A percentile compares a stretch with the other conserved stretches of the same genome.
These are phyloP conservation scores for Apis florea DNA, from an alignment of 1,140 invertebrate genomes.

Conservation along the genomic window DNA sequence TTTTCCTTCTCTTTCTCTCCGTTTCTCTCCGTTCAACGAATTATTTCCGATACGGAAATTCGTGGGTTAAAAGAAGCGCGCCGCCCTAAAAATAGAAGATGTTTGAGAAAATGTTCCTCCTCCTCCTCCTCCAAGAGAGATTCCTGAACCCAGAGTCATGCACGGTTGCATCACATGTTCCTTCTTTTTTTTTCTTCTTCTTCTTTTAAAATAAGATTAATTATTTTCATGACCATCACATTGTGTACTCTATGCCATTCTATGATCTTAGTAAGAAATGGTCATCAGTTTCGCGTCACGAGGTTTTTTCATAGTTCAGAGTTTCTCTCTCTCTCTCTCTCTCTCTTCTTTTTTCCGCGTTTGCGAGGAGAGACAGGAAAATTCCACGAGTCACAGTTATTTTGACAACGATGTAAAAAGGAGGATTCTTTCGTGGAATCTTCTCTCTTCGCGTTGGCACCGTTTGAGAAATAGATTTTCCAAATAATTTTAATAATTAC, in stretches of 20 bases:
- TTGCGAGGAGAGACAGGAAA: background rate
- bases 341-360: background rate
- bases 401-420: background rate
- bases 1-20: background rate
- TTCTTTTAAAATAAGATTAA: background rate
- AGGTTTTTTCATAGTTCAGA: background rate
- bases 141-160: constrained; percentile 18
- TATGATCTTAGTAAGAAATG: background rate
- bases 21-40: background rate
- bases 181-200: background rate
- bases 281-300: background rate
- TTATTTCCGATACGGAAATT: background rate
- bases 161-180: constrained; percentile 4
- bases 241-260: background rate
- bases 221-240: background rate
- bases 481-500: too few species aligned
- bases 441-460: too few species aligned
- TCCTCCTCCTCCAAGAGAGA: too few species aligned
- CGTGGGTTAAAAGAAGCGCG: background rate
- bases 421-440: background rate
- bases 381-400: background rate
- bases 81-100: background rate
- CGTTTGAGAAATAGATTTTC: too few species aligned
- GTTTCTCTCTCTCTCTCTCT: background rate
- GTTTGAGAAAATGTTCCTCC: background rate